Conservation (phyloP, 2,797 vertebrate species). For the Erpetoichthys calabaricus region DNA sequence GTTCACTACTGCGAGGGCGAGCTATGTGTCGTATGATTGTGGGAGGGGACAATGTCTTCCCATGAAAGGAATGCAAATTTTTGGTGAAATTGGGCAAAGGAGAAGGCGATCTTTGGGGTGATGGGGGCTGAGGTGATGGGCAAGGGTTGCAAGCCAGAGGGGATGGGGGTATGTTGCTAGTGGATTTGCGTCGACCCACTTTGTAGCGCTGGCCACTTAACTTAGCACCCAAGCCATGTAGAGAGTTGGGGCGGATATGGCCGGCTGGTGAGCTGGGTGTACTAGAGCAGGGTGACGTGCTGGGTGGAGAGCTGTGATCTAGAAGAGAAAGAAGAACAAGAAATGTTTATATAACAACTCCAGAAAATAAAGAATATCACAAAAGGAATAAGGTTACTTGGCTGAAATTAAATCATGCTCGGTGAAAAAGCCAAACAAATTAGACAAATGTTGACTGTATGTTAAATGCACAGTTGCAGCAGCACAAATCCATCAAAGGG, state of each 20-base stretch:
- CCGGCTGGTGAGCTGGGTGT: conserved; percentile 75
- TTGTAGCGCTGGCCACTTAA: conserved; percentile 73
- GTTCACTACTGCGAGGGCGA: conserved; percentile 58
- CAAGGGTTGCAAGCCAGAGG: conserved; percentile 77
- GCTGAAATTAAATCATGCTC: no score
- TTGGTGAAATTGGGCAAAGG: conserved; percentile 66
- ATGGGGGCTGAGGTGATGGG: conserved; percentile 58
- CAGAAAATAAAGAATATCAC: neutral
- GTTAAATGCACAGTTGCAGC: no score
- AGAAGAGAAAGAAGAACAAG: conserved; percentile 14
- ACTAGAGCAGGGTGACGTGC: conserved; percentile 77
- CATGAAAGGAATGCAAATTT: conserved; percentile 59
- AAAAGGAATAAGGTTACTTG: no score
- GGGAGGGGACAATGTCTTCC: conserved; percentile 73
- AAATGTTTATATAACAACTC: neutral
- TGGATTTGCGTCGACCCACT: conserved; percentile 82
- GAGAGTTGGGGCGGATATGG: conserved; percentile 81
- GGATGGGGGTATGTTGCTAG: conserved; percentile 91
- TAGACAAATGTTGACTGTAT: no score
- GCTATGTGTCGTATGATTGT: conserved; percentile 63
- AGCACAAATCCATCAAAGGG: no score
- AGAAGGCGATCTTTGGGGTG: conserved; percentile 75
- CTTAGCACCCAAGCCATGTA: conserved; percentile 82
- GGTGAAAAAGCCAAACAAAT: no score
- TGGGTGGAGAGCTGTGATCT: conserved; percentile 76